Evolutionary conservation across 2,888 invertebrate genomes (phyloP), one percentile per base, ranked within the genome.

Genomic region (Cordilura impudica): DNA sequence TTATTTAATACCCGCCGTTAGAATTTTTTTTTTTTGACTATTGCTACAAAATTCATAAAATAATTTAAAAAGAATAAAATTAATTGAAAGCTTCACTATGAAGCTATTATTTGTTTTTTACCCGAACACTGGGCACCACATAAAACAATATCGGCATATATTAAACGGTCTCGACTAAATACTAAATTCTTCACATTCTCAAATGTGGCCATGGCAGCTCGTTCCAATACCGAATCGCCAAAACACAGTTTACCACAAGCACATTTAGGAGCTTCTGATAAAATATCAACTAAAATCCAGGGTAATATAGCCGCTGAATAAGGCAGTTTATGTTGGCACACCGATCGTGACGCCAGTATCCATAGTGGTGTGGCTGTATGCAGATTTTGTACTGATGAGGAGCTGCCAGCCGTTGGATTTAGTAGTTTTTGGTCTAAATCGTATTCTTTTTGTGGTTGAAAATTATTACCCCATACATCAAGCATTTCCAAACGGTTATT

Each of bases 391-490:
- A 72, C 65, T 21, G 79, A 54, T 35, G 79, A 89, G 1, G 89
- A 6, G 7, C 65, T 61, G 4, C 12, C 53, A 4, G 56, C 4
- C 1, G 16, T 18, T 29, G n/a, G 2, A 19, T 26, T 53, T 53
- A 3, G 19, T 14, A 14, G 26, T 12, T 21, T 82, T 60, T 4
- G 18, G 3, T 73, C 78, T 5, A 78, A 58, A 31, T 72, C 75
- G 7, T 81, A 77, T 26, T 84, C 83, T 2, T 81, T 83, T 1
- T 78, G 72, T 12, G 77, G 83, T 26, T 83, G 82, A 29, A 87
- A 87, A 61, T 86, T 84, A 60, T 90, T 90, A 23, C 86, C 88
- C 88, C 89, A 89, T 4, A 89, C 86, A 79, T 90, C 88, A 12
- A 90, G 74, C 29, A 85, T 47, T 45, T 88, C 88, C 2, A 90